These are phyloP conservation scores for Zapus hudsonius DNA, from an alignment of 2,113 vertebrate genomes.

Conservation along the genomic window DNA sequence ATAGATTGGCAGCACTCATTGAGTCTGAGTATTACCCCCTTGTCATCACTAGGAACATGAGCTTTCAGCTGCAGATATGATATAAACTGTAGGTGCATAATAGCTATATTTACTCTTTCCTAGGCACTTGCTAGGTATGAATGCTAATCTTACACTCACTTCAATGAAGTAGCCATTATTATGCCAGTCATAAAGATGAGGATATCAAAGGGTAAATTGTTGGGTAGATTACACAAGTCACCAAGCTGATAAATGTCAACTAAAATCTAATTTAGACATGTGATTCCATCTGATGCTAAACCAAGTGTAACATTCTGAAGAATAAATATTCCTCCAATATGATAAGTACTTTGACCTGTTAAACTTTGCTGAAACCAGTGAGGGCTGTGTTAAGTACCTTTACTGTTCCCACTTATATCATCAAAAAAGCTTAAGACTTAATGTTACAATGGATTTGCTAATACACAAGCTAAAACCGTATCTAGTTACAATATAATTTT, in stretches of 20 bases:
- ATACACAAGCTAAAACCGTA: not conserved
- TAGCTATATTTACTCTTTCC: not conserved
- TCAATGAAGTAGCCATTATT: not conserved
- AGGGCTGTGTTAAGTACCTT: not conserved
- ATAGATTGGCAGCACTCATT: rapidly evolving
- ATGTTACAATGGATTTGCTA: not conserved
- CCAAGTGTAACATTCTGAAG: not conserved
- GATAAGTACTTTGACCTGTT: no score
- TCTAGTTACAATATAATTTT: not conserved
- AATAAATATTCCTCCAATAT: not conserved
- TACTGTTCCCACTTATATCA: not conserved
- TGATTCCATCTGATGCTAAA: not conserved
- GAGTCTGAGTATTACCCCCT: not conserved
- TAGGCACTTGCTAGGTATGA: not conserved
- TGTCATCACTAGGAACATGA: not conserved
- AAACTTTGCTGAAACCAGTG: not conserved
- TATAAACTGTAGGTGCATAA: not conserved
- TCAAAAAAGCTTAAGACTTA: not conserved
- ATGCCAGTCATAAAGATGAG: not conserved
- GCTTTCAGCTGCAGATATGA: not conserved
- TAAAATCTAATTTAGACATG: not conserved
- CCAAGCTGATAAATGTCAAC: not conserved
- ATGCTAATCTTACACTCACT: not conserved
- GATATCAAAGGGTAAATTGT: not conserved
- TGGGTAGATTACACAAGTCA: not conserved